A percentile compares a stretch with the other conserved stretches of the same genome.
Conservation (phyloP, 2,113 vertebrate species). For the Mobula hypostoma region DNA sequence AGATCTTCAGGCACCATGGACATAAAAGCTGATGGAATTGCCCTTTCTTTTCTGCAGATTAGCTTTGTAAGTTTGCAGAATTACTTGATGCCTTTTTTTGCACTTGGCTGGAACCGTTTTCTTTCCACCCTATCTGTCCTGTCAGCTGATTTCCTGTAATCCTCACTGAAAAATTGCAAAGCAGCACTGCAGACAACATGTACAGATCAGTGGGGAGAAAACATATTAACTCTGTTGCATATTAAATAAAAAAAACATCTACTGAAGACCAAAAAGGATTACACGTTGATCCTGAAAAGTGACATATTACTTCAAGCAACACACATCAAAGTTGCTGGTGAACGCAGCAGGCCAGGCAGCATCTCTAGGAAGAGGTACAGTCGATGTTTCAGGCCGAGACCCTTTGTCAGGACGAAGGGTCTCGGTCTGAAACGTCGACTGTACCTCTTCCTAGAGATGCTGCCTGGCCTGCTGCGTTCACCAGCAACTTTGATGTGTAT, state of each 20-base stretch:
- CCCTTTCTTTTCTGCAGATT: neutral
- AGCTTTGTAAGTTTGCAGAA: neutral
- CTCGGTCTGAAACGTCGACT: no score
- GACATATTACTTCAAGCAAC: constrained; percentile 5
- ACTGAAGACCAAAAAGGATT: constrained; percentile 25
- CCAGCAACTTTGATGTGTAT: no score
- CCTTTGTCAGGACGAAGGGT: no score
- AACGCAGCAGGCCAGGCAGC: no score
- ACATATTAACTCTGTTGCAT: constrained; percentile 35
- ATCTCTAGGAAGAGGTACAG: no score
- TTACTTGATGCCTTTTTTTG: neutral
- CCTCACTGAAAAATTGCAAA: neutral
- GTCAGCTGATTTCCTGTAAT: constrained; percentile 27
- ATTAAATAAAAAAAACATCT: neutral
- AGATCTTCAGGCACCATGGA: neutral
- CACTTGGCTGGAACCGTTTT: constrained; percentile 2
- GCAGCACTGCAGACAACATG: neutral
- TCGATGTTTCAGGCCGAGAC: no score
- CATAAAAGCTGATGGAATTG: neutral
- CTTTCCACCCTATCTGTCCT: neutral
- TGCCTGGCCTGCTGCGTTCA: no score
- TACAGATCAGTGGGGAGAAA: neutral
- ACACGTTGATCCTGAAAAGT: constrained; percentile 28
- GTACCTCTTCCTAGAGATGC: no score
- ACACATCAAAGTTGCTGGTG: no score